Evolutionary conservation across 2,888 invertebrate genomes (phyloP).

Genomic region (Conops quadrifasciatus): DNA sequence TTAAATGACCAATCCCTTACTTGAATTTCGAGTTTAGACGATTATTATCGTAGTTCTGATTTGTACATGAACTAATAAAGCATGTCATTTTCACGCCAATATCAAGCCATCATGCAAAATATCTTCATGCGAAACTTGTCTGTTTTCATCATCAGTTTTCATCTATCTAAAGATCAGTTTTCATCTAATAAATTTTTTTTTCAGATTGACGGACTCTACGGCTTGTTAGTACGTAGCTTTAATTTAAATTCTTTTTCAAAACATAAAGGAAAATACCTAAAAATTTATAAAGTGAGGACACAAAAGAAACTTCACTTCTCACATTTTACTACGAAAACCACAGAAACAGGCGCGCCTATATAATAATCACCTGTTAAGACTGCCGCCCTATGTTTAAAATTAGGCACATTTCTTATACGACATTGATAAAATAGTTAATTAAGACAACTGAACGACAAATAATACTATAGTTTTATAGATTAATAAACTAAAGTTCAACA

Average conservation of each 20-base stretch:
- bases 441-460: constrained; percentile 31
- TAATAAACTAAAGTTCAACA: too few species aligned
- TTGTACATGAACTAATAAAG: too few species aligned
- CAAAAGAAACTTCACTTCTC: neutral
- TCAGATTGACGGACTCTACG: constrained; percentile 60
- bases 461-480: constrained; percentile 35
- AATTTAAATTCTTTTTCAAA: neutral
- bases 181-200: constrained; percentile 44
- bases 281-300: neutral
- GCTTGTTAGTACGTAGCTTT: constrained; percentile 55
- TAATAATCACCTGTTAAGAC: constrained; percentile 28
- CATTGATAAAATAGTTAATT: neutral
- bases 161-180: too few species aligned
- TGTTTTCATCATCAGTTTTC: too few species aligned
- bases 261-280: neutral
- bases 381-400: constrained; percentile 23
- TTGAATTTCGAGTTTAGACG: too few species aligned
- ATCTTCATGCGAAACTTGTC: too few species aligned
- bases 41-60: too few species aligned
- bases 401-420: constrained; percentile 28
- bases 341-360: constrained; percentile 7
- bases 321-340: constrained; percentile 5
- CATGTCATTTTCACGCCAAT: too few species aligned
- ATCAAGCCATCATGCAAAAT: too few species aligned
- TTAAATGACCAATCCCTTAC: too few species aligned